phyloP scores from a whole-genome alignment of 1,140 invertebrate genomes.

The Stegodyphus mimosarum region DNA sequence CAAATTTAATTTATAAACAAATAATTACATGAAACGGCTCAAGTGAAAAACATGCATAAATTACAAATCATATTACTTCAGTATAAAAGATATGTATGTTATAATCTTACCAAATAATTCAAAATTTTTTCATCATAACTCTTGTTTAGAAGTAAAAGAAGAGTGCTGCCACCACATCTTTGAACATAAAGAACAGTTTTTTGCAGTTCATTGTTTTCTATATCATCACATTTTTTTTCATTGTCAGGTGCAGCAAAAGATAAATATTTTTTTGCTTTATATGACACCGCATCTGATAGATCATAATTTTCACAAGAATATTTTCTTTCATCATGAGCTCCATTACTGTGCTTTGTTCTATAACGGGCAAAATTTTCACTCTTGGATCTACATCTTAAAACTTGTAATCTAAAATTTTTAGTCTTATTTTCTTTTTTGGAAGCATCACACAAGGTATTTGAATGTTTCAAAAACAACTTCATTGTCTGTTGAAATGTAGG shows the following conservation, averaged over 20 bases:
- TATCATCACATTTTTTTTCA: neutral
- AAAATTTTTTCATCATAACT: conserved; percentile 36
- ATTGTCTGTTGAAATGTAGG: neutral
- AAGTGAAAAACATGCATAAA: neutral
- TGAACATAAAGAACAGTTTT: conserved; percentile 42
- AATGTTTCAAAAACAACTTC: neutral
- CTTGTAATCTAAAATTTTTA: conserved; percentile 1
- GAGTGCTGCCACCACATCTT: conserved; percentile 19
- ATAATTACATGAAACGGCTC: neutral
- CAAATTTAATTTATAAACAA: too few species aligned
- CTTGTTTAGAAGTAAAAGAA: conserved; percentile 28
- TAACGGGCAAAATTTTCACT: neutral
- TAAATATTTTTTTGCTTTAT: too few species aligned
- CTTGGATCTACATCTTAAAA: conserved; percentile 18
- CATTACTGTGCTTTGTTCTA: neutral
- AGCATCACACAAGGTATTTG: too few species aligned
- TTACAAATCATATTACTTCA: neutral
- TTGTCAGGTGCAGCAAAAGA: too few species aligned
- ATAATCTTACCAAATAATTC: conserved; percentile 32
- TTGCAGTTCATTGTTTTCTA: conserved; percentile 35
- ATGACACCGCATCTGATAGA: too few species aligned
- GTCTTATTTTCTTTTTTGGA: neutral
- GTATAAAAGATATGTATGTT: neutral
- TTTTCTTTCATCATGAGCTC: too few species aligned
- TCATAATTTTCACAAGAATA: too few species aligned